phyloP scores from a whole-genome alignment of 2,888 invertebrate species.

The Athetis lepigone region DNA sequence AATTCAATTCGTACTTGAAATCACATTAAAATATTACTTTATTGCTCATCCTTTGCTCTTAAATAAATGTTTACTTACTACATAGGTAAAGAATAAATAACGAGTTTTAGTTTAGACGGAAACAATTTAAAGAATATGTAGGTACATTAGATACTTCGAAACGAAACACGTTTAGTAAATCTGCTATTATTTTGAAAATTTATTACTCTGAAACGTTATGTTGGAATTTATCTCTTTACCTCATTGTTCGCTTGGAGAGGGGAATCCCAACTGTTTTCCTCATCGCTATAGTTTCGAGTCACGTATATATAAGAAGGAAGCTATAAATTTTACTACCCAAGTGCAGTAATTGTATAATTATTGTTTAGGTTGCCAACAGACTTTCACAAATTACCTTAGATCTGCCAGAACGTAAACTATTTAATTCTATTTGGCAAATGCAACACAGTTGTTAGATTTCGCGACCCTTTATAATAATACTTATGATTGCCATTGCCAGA shows the following conservation, averaged over 20 bases:
- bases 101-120: background rate
- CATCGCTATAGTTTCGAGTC: slow-evolving; percentile 10
- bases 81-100: too few relatives aligned
- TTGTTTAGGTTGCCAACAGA: slow-evolving; percentile 15
- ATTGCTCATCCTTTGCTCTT: too few relatives aligned
- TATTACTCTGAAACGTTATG: background rate
- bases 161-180: background rate
- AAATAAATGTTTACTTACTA: too few relatives aligned
- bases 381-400: slow-evolving; percentile 3
- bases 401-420: too few relatives aligned
- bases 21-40: too few relatives aligned
- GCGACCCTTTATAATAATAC: too few relatives aligned
- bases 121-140: background rate
- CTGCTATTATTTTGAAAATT: background rate
- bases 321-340: slow-evolving; percentile 8
- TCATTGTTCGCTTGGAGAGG: slow-evolving; percentile 13
- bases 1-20: too few relatives aligned
- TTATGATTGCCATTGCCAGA: too few relatives aligned
- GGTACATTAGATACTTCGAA: background rate
- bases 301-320: background rate
- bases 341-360: background rate
- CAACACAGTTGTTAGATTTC: too few relatives aligned
- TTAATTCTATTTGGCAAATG: too few relatives aligned
- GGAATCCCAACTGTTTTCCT: slow-evolving; percentile 50
- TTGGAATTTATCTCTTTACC: slow-evolving; percentile 8